Evolutionary conservation across 1,140 invertebrate species (phyloP), one percentile per base, ranked within the genome.

Genomic region (Lordiphosa mommai): DNA sequence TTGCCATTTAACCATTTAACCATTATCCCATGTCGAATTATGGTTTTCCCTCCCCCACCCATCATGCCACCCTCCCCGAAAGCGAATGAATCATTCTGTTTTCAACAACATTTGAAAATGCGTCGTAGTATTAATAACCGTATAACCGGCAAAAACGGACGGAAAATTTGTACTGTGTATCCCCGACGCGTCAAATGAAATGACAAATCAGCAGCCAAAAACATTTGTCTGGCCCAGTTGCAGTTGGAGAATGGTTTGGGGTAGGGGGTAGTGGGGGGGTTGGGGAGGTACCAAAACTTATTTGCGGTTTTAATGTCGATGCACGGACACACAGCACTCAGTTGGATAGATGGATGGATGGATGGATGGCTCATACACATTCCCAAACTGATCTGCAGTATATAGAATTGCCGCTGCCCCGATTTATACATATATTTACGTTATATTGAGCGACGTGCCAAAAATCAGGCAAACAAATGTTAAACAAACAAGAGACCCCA

Each of bases 381-480:
- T 36, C 40, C 37, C 44, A 50, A 13, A 38, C 32, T 30, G 3
- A 33, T 32, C 14, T 6, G 37, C 9, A 36, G 32, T 8, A 46
- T 13, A 13, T 23, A 10, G 6, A 16, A 27, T 27, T 27, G 23
- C 23, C 23, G 23, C n/a, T n/a, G n/a, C n/a, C n/a, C n/a, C n/a
- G n/a, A n/a, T n/a, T n/a, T 8, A 34, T 34, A 33, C 8, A 14
- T 41, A 41, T 41, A 37, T 57, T 10, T 50, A 20, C 23, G 17
- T 34, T 36, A 32, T 43, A 48, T 27, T 20, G 49, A 33, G 69
- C 56, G 73, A 82, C 74, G 74, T 80, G 74, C 74, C 74, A 82
- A 71, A 71, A 82, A 74, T 74, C 74, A 80, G 72, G 76, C 57
- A 70, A 61, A 57, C 70, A 59, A 55, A 49, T 38, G 64, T 36